phyloP scores from a whole-genome alignment of 1,140 invertebrate species.

The Rhopalosiphum maidis region DNA sequence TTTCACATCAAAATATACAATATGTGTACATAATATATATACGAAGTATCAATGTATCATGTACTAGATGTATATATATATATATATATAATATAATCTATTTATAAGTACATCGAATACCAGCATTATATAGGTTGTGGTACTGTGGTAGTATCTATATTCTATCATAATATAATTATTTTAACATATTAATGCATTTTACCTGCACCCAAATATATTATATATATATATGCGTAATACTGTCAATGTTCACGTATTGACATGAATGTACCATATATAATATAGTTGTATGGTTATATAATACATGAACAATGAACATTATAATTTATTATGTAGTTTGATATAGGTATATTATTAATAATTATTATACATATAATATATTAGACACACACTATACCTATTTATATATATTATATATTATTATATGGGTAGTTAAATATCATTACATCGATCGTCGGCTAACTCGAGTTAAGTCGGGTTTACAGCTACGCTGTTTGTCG shows the following conservation, averaged over 20 bases:
- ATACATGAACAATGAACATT: not conserved
- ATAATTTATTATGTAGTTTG: not conserved
- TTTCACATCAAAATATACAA: conserved; percentile 31
- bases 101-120: not conserved
- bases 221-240: not conserved
- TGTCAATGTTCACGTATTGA: not conserved
- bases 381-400: not conserved
- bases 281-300: not conserved
- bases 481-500: too few relatives aligned
- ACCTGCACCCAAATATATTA: not conserved
- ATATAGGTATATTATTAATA: not conserved
- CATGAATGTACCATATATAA: not conserved
- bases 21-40: not conserved
- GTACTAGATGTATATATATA: not conserved
- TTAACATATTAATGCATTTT: not conserved
- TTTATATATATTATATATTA: not conserved
- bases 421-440: not conserved
- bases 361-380: not conserved
- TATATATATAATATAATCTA: not conserved
- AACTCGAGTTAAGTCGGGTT: not conserved
- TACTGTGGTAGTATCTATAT: not conserved
- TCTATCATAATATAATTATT: not conserved
- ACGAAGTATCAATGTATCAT: not conserved
- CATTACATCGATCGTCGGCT: too few relatives aligned
- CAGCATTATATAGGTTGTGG: not conserved